Evolutionary conservation across 2,888 invertebrate species (phyloP).

Genomic region (Sylvicola cinctus): DNA sequence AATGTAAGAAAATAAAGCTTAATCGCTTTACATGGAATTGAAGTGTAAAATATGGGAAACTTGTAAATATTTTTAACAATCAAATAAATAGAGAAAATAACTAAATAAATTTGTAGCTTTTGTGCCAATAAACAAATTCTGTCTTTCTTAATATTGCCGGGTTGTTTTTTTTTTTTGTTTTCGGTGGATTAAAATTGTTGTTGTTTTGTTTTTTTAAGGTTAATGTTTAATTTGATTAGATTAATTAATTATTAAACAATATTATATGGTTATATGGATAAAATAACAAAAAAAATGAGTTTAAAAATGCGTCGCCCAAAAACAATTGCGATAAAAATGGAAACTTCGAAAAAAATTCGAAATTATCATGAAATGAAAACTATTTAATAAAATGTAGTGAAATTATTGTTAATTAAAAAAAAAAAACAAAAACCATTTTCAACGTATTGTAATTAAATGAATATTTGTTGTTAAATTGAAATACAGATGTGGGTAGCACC

Average conservation of each 20-base stretch:
- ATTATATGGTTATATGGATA: neutral
- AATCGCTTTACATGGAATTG: too few relatives aligned
- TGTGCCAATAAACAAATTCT: constrained; percentile 10
- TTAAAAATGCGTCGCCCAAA: too few relatives aligned
- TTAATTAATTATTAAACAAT: too few relatives aligned
- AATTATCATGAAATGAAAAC: neutral
- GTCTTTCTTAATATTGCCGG: constrained; percentile 9
- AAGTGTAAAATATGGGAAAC: too few relatives aligned
- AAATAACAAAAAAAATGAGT: too few relatives aligned
- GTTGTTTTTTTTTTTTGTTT: constrained; percentile 7
- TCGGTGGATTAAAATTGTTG: too few relatives aligned
- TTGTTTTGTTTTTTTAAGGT: too few relatives aligned
- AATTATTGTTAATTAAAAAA: neutral
- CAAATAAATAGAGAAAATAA: constrained; percentile 1
- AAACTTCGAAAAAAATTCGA: neutral
- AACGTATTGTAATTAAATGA: neutral
- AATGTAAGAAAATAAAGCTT: too few relatives aligned
- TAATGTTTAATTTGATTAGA: too few relatives aligned
- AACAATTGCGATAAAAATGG: too few relatives aligned
- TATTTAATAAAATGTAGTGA: neutral
- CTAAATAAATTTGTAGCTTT: constrained; percentile 7
- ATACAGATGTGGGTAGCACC: neutral
- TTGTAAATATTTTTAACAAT: too few relatives aligned
- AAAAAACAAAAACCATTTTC: neutral
- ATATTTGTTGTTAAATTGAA: neutral